Evolutionary conservation across 2,113 vertebrate species (phyloP), one percentile per base, ranked within the genome.

Genomic region (Pseudolaguvia tuberculata): DNA sequence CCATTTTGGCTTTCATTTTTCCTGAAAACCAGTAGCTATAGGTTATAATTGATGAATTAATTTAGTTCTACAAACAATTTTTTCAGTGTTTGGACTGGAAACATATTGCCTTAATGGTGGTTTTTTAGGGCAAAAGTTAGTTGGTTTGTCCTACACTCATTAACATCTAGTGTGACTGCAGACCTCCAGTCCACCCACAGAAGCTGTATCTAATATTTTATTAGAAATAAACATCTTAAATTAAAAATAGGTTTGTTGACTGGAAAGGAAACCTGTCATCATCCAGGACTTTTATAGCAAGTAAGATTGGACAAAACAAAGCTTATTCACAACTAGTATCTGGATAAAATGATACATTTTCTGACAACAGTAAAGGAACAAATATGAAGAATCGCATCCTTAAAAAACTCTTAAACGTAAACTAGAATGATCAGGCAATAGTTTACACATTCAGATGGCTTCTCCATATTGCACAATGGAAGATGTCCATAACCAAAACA

Each of bases 361-460:
- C 17, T 11, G 13, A 57, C 10, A 69, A 59, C 51, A 68, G 52
- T n/a, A n/a, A n/a, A n/a, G n/a, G 25, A 68, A 25, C 12, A n/a
- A 14, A 47, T 42, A 66, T 66, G 18, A 50, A 67, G 45, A 61
- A 67, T 8, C 23, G 20, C 25, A 67, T 27, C 9, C 10, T 23
- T 67, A 13, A 11, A 55, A 73, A 27, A 50, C 45, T 14, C 12
- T 21, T 35, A 31, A 61, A 72, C 12, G 31, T 35, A 31, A 61
- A 72, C 52, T 25, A 47, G 61, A 17, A 63, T 14, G 59, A 50
- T 53, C 42, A 73, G 27, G 70, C 62, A 73, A 68, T 52, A 18
- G 31, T 52, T 73, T 77, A 20, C 65, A 74, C 75, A 74, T 78
- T 77, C 75, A 66, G 39, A 73, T 53, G 72, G 45, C 75, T 65